Percentiles rank a stretch among this genome's conserved stretches.
phyloP scores from a whole-genome alignment of 64 coral and sea anemone genomes.

The Dendronephthya gigantea region DNA sequence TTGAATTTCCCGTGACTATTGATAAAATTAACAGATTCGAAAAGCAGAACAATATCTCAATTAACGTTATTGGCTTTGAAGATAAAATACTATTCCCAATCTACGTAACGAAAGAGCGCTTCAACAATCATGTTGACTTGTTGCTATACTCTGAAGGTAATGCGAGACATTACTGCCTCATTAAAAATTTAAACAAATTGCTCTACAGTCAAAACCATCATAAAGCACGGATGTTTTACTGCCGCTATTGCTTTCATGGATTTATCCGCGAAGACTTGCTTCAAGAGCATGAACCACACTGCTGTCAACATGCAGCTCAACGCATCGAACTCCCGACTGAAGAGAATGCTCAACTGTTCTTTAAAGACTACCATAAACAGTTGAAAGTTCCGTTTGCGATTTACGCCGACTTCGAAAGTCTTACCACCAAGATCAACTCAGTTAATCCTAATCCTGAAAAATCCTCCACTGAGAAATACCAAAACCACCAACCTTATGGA shows the following conservation, averaged over 20 bases:
- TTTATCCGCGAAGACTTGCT: neutral
- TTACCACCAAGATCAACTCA: neutral
- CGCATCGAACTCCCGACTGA: neutral
- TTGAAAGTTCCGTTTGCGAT: slow-evolving; percentile 17
- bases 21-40: slow-evolving; percentile 13
- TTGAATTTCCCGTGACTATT: slow-evolving; percentile 11
- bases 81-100: neutral
- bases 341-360: neutral
- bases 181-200: neutral
- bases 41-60: slow-evolving; percentile 14
- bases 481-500: slow-evolving; percentile 18
- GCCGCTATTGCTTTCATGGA: slow-evolving; percentile 15
- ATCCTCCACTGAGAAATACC: neutral
- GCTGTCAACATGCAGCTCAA: neutral
- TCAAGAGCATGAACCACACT: slow-evolving; percentile 12
- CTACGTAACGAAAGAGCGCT: neutral
- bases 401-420: slow-evolving; percentile 25
- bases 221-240: neutral
- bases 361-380: slow-evolving; percentile 20
- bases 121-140: neutral
- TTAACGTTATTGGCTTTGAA: slow-evolving; percentile 14
- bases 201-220: neutral
- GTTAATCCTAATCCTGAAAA: neutral
- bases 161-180: no score
- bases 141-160: no score